Base-by-base conservation (phyloP, 2,888 invertebrate species). In the Drosophila kanekoi region DNA sequence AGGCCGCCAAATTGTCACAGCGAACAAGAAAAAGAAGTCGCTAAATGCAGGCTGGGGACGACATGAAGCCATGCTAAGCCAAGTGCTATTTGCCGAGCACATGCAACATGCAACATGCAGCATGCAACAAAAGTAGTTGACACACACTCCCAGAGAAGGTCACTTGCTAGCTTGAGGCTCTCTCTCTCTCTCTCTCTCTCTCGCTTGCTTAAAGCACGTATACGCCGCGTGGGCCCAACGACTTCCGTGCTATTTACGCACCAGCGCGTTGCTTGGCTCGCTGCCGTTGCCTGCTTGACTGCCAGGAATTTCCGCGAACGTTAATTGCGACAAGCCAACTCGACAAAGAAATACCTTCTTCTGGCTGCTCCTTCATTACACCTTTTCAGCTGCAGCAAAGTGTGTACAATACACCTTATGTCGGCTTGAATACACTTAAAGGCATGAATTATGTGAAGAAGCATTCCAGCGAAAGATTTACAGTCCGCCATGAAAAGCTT, bases 211-310 rank as follows among this genome's bases (percentile, higher is more conserved):
- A 72, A 79, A 81, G 62, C 79, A 82, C 85, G 78, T 78, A 84
- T 83, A 71, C 84, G 81, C 63, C 68, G 68, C 68, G 74, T 87
- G 84, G 74, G 78, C 68, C 73, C 65, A 81, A 85, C 81, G 84
- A 87, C 87, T 89, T 89, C 89, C 87, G 87, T 89, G 79, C 89
- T 59, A 77, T 73, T 84, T 81, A 89, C 85, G 84, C 85, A 79
- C 62, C 82, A 77, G 65, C 72, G 87, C 81, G 47, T 77, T 72
- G 69, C 63, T 63, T 68, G 78, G 73, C 60, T 72, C 57, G 40
- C 61, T 69, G 66, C 58, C n/a, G 32, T 33, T 52, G 35, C 61
- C 40, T 61, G 51, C 60, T 57, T 66, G 68, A 23, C 69, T 81
- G 81, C 54, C 89, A 85, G 89, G 84, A 85, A 85, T 85, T 85